Conservation (phyloP, 2,888 invertebrate species). For the Chymomyza amoena region DNA sequence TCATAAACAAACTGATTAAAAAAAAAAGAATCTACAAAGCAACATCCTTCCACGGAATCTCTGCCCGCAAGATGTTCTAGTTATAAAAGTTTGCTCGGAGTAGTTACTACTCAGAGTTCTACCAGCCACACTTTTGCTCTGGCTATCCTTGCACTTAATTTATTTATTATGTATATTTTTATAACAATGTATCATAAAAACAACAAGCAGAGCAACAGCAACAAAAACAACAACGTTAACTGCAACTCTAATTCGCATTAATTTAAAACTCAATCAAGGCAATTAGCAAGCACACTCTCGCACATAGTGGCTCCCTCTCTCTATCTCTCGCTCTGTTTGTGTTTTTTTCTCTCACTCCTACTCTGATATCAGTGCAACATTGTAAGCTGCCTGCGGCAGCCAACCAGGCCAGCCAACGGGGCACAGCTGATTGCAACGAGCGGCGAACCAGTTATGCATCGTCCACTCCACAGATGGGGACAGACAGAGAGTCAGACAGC, state of each 20-base stretch:
- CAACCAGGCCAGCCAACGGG: conserved; percentile 7
- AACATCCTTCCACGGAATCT: no score
- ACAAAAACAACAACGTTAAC: conserved; percentile 22
- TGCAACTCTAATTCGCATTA: conserved; percentile 69
- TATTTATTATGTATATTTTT: neutral
- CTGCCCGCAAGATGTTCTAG: no score
- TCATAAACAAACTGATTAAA: no score
- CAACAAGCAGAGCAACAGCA: neutral
- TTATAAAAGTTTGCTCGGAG: no score
- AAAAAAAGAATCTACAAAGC: no score
- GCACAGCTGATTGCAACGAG: conserved; percentile 32
- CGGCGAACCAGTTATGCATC: conserved; percentile 58
- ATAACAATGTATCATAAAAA: neutral
- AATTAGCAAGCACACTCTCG: conserved; percentile 64
- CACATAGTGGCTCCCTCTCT: conserved; percentile 19
- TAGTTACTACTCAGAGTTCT: neutral
- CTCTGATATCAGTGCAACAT: conserved; percentile 46
- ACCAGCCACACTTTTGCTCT: neutral
- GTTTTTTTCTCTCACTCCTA: conserved; percentile 5
- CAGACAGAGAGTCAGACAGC: neutral
- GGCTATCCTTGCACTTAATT: neutral
- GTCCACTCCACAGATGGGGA: conserved; percentile 23
- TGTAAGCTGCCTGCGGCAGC: conserved; percentile 44
- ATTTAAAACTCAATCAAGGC: conserved; percentile 73
- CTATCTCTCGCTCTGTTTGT: conserved; percentile 4